These are phyloP conservation scores for Hetaerina titia DNA, from an alignment of 2,888 invertebrate genomes.

Conservation along the genomic window DNA sequence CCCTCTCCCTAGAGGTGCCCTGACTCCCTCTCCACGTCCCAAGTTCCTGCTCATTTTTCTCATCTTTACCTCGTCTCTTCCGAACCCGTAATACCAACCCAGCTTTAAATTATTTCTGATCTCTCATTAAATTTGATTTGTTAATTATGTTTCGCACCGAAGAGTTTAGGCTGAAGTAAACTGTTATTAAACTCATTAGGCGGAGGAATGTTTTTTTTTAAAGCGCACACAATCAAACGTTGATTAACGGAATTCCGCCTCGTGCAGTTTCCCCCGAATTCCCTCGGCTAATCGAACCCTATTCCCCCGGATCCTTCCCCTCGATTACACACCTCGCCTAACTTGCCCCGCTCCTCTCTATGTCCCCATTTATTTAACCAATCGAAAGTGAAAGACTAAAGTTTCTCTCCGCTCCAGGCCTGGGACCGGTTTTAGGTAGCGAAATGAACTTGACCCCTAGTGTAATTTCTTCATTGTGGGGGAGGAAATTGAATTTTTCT, in stretches of 20 bases:
- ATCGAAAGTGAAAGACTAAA: conserved; percentile 14
- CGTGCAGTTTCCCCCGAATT: conserved; percentile 25
- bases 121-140: conserved; percentile 34
- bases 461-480: background rate
- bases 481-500: background rate
- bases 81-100: background rate
- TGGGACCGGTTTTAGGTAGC: background rate
- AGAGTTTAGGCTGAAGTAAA: background rate
- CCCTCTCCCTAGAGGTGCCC: background rate
- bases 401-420: background rate
- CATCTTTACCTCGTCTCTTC: background rate
- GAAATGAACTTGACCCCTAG: background rate
- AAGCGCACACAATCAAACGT: conserved; percentile 21
- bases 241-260: conserved; percentile 9
- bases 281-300: conserved; percentile 33
- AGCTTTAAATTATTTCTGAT: background rate
- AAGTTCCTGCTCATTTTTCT: background rate
- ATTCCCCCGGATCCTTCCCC: background rate
- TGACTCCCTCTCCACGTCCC: background rate
- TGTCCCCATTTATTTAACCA: conserved; percentile 32
- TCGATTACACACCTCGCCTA: conserved; percentile 19
- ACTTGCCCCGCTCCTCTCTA: background rate
- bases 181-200: conserved; percentile 27
- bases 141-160: background rate
- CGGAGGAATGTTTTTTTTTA: background rate